Conservation (phyloP, 2,113 vertebrate genomes). For the Channa argus region DNA sequence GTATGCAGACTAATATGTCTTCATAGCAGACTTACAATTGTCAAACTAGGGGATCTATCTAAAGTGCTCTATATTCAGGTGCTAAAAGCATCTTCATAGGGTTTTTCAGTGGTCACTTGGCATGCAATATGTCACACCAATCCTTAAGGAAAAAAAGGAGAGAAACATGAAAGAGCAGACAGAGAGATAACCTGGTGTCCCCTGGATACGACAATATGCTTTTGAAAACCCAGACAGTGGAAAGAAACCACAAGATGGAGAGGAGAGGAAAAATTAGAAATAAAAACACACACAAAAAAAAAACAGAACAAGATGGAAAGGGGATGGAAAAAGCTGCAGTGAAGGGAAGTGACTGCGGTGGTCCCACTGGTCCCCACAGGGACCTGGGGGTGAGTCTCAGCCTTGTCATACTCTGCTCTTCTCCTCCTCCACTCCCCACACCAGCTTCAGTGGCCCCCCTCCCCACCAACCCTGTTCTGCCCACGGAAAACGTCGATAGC, state of each 20-base stretch:
- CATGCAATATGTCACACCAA: conserved; percentile 77
- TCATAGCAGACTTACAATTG: not conserved
- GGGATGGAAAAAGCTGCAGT: conserved; percentile 89
- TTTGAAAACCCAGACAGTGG: conserved; percentile 77
- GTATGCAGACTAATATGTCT: not conserved
- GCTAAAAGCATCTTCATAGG: not conserved
- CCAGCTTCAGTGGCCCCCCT: conserved; percentile 70
- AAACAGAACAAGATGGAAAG: conserved; percentile 85
- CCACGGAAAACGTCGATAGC: conserved; percentile 99
- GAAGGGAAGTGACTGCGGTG: conserved; percentile 75
- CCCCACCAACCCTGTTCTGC: conserved; percentile 85
- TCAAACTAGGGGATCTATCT: conserved; percentile 14
- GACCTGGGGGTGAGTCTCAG: conserved; percentile 91
- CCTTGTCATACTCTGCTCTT: conserved; percentile 93
- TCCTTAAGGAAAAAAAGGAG: conserved; percentile 82
- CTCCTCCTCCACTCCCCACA: conserved; percentile 67
- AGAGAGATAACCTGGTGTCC: conserved; percentile 82
- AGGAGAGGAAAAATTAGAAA: conserved; percentile 47
- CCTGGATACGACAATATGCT: conserved; percentile 79
- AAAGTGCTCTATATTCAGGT: not conserved
- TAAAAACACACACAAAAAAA: conserved; percentile 68
- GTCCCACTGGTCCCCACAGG: conserved; percentile 91
- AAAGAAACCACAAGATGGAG: conserved; percentile 51
- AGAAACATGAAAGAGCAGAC: conserved; percentile 29
- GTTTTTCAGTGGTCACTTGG: not conserved